Conservation (phyloP, 2,888 invertebrate species). For the Rhagonycha fulva region DNA sequence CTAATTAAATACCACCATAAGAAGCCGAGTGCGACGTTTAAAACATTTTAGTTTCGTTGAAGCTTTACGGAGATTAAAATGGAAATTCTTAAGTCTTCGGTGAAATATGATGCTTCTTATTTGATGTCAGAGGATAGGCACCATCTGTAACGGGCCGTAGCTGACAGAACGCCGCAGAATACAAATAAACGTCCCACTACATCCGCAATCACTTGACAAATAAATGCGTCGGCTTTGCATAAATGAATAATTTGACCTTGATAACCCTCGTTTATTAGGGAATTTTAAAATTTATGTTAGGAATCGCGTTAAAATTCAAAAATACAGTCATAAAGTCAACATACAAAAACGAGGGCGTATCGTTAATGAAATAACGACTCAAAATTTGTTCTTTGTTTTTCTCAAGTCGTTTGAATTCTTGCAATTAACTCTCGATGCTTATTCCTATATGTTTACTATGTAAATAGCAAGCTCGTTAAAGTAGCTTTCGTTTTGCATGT, state of each 20-base stretch:
- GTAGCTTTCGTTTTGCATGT: constrained; percentile 33
- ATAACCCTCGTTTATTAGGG: constrained; percentile 21
- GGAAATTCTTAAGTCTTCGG: constrained; percentile 47
- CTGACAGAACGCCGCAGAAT: constrained; percentile 32
- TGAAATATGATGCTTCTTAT: constrained; percentile 50
- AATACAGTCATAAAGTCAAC: constrained; percentile 10
- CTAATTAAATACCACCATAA: constrained; percentile 41
- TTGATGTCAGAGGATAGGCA: constrained; percentile 39
- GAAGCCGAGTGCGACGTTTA: constrained; percentile 36
- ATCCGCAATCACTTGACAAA: constrained; percentile 29
- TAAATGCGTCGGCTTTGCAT: constrained; percentile 33
- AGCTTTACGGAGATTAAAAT: constrained; percentile 43
- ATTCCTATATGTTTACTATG: constrained; percentile 36
- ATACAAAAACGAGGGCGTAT: constrained; percentile 9
- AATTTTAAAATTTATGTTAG: constrained; percentile 24
- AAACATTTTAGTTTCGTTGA: constrained; percentile 37
- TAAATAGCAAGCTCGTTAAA: constrained; percentile 36
- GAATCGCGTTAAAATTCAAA: constrained; percentile 11
- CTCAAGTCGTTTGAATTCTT: constrained; percentile 32
- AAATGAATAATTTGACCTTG: constrained; percentile 33
- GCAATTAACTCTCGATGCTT: constrained; percentile 38
- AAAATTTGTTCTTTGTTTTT: constrained; percentile 27
- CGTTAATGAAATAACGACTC: constrained; percentile 18
- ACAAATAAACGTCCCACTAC: constrained; percentile 33
- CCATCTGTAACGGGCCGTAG: constrained; percentile 34